Evolutionary conservation across 2,113 vertebrate species (phyloP).

Genomic region (Channa maculata): DNA sequence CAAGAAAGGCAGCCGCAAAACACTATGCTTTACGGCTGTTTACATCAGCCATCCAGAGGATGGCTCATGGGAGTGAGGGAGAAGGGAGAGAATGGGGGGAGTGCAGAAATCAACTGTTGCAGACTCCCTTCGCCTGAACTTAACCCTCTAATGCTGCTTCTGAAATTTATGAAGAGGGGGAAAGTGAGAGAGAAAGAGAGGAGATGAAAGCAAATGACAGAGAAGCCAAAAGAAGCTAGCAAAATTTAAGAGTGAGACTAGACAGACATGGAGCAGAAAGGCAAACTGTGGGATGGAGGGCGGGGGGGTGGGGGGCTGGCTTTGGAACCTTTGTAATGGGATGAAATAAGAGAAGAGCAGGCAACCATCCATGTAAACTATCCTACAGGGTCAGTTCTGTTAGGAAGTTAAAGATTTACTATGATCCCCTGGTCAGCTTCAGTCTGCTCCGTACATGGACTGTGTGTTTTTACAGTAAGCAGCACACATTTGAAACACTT

Average conservation of each 20-base stretch:
- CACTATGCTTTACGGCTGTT: conserved; percentile 78
- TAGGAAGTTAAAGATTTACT: conserved; percentile 71
- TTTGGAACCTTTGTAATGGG: conserved; percentile 58
- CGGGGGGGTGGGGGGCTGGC: too few species aligned
- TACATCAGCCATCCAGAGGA: conserved; percentile 70
- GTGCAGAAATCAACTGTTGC: conserved; percentile 39
- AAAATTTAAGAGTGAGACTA: conserved; percentile 56
- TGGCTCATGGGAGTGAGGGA: conserved; percentile 32
- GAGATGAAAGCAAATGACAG: conserved; percentile 71
- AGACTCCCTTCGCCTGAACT: conserved; percentile 75
- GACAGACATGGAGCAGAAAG: conserved; percentile 72
- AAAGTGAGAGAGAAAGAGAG: conserved; percentile 46
- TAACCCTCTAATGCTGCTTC: conserved; percentile 68
- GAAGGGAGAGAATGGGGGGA: not conserved
- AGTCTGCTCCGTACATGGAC: conserved; percentile 15
- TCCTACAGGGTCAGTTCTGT: conserved; percentile 67
- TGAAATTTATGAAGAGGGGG: conserved; percentile 63
- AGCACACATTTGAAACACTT: conserved; percentile 14
- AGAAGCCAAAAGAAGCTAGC: conserved; percentile 33
- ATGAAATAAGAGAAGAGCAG: conserved; percentile 69
- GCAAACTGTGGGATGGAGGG: conserved; percentile 40
- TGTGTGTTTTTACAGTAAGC: conserved; percentile 43
- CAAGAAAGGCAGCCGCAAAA: conserved; percentile 47
- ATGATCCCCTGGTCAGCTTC: conserved; percentile 43
- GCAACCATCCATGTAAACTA: conserved; percentile 67